Conservation (phyloP, 2,113 vertebrate species). For the Mormyrus iriodes region DNA sequence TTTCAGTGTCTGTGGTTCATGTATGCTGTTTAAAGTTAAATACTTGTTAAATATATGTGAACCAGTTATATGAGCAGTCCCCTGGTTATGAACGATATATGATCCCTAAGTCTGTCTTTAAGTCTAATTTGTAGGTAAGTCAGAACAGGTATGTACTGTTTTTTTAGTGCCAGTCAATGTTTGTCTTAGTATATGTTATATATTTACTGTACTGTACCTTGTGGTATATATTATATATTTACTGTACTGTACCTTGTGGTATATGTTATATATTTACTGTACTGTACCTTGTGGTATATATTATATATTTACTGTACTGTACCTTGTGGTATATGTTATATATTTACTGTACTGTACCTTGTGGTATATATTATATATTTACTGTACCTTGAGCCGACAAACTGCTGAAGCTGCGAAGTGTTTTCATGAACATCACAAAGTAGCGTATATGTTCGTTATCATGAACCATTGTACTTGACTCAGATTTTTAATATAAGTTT, state of each 20-base stretch:
- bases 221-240: too few relatives aligned
- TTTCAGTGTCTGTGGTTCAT: background rate
- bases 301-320: too few relatives aligned
- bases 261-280: background rate
- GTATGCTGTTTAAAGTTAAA: background rate
- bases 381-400: background rate
- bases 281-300: too few relatives aligned
- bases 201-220: background rate
- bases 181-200: background rate
- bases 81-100: background rate
- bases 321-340: background rate
- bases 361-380: too few relatives aligned
- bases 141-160: background rate
- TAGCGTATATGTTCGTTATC: background rate
- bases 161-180: background rate
- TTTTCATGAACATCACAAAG: background rate
- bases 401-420: too few relatives aligned
- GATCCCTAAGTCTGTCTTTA: background rate
- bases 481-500: background rate
- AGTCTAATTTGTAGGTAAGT: background rate
- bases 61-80: background rate
- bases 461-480: background rate
- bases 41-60: background rate
- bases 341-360: background rate
- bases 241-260: background rate